Conservation (phyloP, 2,113 vertebrate species). For the Passer montanus region DNA sequence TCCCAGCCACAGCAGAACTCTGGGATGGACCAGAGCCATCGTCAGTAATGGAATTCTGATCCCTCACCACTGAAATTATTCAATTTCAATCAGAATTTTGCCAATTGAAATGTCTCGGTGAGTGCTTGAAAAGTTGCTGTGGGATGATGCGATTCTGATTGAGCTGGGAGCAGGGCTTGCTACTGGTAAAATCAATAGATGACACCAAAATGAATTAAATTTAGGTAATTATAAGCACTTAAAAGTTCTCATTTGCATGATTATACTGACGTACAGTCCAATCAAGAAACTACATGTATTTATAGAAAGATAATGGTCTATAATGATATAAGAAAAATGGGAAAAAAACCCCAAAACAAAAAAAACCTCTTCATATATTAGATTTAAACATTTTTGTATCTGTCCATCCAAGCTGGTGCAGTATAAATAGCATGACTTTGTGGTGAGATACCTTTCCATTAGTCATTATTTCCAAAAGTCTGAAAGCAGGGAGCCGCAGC, state of each 20-base stretch:
- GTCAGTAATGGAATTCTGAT: background rate
- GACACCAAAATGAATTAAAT: constrained; percentile 34
- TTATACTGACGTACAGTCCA: constrained; percentile 11
- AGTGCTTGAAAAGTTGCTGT: background rate
- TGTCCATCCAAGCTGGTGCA: background rate
- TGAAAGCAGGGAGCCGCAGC: constrained; percentile 15
- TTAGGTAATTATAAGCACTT: constrained; percentile 28
- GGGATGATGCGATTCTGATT: background rate
- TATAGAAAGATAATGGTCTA: constrained; percentile 11
- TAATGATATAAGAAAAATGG: background rate
- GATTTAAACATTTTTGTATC: background rate
- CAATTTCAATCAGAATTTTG: background rate
- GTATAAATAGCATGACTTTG: background rate
- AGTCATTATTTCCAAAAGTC: constrained; percentile 34
- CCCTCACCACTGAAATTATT: background rate
- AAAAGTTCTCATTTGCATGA: constrained; percentile 26
- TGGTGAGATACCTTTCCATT: constrained; percentile 1
- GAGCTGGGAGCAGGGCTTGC: background rate
- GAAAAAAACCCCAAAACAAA: background rate
- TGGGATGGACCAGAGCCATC: background rate
- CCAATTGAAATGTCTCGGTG: background rate
- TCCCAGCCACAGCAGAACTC: background rate
- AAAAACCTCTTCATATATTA: background rate
- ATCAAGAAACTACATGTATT: constrained; percentile 14
- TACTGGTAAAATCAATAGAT: constrained; percentile 2